phyloP scores from a whole-genome alignment of 1,140 invertebrate species.

The Drosophila ananassae region DNA sequence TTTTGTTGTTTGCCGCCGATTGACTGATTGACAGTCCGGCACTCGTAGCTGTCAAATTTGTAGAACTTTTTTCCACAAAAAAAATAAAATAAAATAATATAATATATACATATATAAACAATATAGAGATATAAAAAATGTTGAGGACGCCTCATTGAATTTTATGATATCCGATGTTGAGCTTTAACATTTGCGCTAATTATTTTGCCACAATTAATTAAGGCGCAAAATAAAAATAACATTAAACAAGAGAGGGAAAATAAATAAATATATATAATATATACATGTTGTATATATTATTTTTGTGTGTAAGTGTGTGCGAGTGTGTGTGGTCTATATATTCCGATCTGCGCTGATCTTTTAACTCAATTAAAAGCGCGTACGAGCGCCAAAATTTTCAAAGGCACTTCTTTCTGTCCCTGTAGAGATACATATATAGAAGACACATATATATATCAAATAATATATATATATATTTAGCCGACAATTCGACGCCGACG shows the following conservation, averaged over 20 bases:
- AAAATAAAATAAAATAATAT: constrained; percentile 1
- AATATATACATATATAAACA: neutral
- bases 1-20: constrained; percentile 57
- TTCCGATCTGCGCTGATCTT: constrained; percentile 71
- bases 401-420: constrained; percentile 61
- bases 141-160: constrained; percentile 21
- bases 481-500: constrained; percentile 68
- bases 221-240: constrained; percentile 69
- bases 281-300: constrained; percentile 11
- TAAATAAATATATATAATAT: constrained; percentile 35
- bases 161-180: constrained; percentile 64
- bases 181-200: constrained; percentile 78
- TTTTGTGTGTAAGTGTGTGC: too few species aligned
- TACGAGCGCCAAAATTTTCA: constrained; percentile 74
- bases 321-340: constrained; percentile 32
- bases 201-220: constrained; percentile 79
- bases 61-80: too few species aligned
- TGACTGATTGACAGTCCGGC: constrained; percentile 79
- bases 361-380: constrained; percentile 80
- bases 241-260: constrained; percentile 43
- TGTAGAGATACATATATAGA: constrained; percentile 11
- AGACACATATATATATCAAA: neutral
- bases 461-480: constrained; percentile 29
- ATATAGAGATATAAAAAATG: neutral
- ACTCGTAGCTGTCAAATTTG: constrained; percentile 79